Evolutionary conservation across 2,113 vertebrate species (phyloP).

Genomic region (Bathybates hornii): DNA sequence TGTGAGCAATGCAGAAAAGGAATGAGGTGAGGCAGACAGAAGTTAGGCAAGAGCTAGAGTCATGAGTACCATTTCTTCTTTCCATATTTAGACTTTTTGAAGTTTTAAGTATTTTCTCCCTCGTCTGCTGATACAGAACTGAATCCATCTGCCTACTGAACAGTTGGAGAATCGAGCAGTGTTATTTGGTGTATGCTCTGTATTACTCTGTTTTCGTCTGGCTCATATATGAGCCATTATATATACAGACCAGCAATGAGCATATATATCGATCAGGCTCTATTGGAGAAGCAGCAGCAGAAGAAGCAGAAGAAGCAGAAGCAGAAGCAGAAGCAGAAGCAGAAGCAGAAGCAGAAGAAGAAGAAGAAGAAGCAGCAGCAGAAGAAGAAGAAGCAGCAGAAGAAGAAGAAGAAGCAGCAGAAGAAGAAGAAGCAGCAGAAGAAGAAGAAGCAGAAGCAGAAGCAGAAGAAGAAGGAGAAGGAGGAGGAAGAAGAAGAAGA

Average conservation of each 20-base stretch:
- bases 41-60: neutral
- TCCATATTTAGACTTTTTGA: neutral
- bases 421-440: too few species aligned
- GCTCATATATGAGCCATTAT: neutral
- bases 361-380: too few species aligned
- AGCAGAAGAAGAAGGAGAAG: neutral
- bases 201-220: neutral
- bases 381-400: too few species aligned
- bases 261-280: neutral
- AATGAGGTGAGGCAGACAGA: neutral
- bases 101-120: neutral
- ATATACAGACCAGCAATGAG: neutral
- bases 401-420: too few species aligned
- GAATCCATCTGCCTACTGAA: neutral
- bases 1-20: constrained; percentile 6
- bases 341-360: too few species aligned
- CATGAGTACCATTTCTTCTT: neutral
- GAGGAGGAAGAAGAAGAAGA: too few species aligned
- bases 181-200: neutral
- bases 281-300: neutral
- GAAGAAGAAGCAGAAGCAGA: too few species aligned
- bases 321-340: too few species aligned
- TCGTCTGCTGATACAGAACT: neutral
- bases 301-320: too few species aligned
- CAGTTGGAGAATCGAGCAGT: neutral